phyloP scores from a whole-genome alignment of 2,113 vertebrate genomes.

The Picathartes gymnocephalus region DNA sequence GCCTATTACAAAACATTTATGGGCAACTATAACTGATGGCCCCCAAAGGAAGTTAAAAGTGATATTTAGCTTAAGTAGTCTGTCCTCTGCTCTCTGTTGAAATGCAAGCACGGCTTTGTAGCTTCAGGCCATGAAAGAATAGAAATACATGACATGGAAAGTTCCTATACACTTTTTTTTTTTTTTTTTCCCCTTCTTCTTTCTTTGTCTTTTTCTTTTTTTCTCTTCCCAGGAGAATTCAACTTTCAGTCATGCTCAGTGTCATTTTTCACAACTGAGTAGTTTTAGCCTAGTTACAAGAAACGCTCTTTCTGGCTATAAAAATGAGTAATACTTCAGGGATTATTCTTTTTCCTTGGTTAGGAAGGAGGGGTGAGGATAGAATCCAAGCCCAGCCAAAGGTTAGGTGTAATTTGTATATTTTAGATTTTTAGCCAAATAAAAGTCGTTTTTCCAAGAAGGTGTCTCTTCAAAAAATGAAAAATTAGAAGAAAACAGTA shows the following conservation, averaged over 20 bases:
- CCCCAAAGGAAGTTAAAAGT: slow-evolving; percentile 36
- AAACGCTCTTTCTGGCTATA: slow-evolving; percentile 36
- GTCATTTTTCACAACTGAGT: slow-evolving; percentile 67
- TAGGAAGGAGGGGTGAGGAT: neutral
- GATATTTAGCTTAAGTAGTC: slow-evolving; percentile 47
- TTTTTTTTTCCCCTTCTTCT: neutral
- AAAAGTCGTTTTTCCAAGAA: slow-evolving; percentile 11
- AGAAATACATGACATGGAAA: slow-evolving; percentile 48
- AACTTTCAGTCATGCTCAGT: slow-evolving; percentile 44
- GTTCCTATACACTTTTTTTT: slow-evolving; percentile 15
- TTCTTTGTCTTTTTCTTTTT: neutral
- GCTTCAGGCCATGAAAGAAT: slow-evolving; percentile 42
- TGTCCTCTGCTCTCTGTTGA: neutral
- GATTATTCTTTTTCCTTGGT: neutral
- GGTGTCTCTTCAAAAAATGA: slow-evolving; percentile 15
- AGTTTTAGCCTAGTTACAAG: slow-evolving; percentile 39
- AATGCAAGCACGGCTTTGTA: slow-evolving; percentile 29
- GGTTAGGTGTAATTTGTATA: slow-evolving; percentile 28
- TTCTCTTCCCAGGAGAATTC: slow-evolving; percentile 12
- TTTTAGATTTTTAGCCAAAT: slow-evolving; percentile 47
- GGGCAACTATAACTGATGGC: neutral
- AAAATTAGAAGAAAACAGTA: slow-evolving; percentile 18
- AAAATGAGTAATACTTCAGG: slow-evolving; percentile 56
- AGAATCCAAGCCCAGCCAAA: neutral
- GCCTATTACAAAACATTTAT: slow-evolving; percentile 35